Percentiles rank a stretch among this genome's conserved stretches.
phyloP scores from a whole-genome alignment of 2,113 vertebrate genomes.

The Notiomystis cincta region DNA sequence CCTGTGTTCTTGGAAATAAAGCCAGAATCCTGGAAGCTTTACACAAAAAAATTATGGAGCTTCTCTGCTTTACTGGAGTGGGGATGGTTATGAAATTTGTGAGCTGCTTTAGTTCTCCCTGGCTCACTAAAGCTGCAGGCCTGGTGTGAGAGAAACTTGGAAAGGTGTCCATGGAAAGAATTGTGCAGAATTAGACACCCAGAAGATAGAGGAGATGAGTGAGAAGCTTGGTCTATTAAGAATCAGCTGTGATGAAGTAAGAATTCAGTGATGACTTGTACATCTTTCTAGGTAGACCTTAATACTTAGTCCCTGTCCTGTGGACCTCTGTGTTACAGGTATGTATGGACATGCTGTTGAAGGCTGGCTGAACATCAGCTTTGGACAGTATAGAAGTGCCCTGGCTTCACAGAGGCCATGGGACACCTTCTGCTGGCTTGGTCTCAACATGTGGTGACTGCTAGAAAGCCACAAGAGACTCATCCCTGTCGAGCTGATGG shows the following conservation, averaged over 20 bases:
- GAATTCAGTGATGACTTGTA: background rate
- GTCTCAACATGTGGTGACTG: background rate
- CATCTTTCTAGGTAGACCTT: background rate
- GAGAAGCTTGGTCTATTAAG: background rate
- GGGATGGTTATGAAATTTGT: background rate
- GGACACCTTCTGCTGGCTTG: background rate
- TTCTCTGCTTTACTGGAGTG: background rate
- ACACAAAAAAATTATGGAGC: background rate
- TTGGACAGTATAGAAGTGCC: background rate
- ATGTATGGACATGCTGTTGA: background rate
- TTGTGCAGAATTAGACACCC: background rate
- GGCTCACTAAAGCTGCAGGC: background rate
- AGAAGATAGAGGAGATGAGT: background rate
- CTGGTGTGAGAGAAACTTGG: background rate
- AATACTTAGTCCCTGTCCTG: background rate
- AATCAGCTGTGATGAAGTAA: background rate
- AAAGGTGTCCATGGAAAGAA: background rate
- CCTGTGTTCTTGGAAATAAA: background rate
- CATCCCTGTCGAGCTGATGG: background rate
- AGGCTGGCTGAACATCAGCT: background rate
- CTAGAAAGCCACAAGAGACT: background rate
- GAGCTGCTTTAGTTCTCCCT: background rate
- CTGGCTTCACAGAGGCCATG: background rate
- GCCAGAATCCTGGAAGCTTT: background rate
- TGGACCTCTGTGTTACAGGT: background rate